Conservation (phyloP, 2,797 vertebrate genomes). For the Pteronotus mesoamericanus region DNA sequence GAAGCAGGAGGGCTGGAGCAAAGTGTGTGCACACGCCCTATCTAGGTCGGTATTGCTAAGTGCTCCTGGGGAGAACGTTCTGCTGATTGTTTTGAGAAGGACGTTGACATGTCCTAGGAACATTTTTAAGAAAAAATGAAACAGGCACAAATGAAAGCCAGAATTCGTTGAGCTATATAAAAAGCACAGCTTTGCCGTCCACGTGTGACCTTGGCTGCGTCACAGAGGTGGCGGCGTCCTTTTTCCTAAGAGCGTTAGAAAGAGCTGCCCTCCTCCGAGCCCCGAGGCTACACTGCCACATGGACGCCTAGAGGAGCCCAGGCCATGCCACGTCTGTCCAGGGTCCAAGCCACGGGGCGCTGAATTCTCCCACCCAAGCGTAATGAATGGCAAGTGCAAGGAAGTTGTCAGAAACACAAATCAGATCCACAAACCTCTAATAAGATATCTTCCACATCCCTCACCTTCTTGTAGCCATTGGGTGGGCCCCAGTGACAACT, state of each 20-base stretch:
- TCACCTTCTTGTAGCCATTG: neutral
- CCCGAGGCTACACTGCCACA: accelerated
- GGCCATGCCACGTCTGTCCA: neutral
- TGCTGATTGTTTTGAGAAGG: neutral
- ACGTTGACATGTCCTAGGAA: neutral
- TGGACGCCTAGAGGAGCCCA: accelerated
- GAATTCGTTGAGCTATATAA: neutral
- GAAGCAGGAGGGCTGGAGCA: neutral
- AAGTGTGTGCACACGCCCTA: neutral
- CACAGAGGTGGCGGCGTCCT: neutral
- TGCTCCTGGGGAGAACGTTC: neutral
- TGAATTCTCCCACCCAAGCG: neutral
- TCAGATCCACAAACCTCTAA: neutral
- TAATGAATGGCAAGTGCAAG: neutral
- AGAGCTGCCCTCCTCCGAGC: neutral
- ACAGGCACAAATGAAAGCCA: neutral
- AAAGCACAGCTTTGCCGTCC: neutral
- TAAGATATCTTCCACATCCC: neutral
- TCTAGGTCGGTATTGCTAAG: neutral
- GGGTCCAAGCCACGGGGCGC: neutral
- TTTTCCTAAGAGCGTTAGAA: neutral
- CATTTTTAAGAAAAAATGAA: neutral
- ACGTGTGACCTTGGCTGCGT: neutral
- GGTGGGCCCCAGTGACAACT: neutral
- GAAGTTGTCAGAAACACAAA: slow-evolving; percentile 1